Evolutionary conservation across 2,113 vertebrate genomes (phyloP).

Genomic region (Heterochromis multidens): DNA sequence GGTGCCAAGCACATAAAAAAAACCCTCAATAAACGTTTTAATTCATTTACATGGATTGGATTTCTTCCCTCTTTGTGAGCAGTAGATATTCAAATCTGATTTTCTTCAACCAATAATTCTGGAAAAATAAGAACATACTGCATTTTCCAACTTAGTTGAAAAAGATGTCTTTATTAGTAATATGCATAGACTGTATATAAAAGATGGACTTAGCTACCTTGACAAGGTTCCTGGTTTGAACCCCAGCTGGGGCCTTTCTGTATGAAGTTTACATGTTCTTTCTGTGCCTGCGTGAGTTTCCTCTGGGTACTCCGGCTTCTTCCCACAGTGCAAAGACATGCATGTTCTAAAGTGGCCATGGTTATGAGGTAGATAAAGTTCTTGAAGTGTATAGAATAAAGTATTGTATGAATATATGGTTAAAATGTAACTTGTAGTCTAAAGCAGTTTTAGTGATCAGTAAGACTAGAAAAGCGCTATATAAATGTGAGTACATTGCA

Average conservation of each 20-base stretch:
- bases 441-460: background rate
- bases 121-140: background rate
- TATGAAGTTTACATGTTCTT: background rate
- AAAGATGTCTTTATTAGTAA: background rate
- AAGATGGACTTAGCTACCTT: background rate
- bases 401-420: background rate
- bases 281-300: background rate
- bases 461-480: background rate
- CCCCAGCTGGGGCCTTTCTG: background rate
- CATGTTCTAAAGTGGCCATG: background rate
- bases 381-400: background rate
- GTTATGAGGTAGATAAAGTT: background rate
- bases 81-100: background rate
- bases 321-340: background rate
- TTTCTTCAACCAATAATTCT: background rate
- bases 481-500: background rate
- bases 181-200: background rate
- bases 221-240: background rate
- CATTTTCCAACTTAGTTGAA: background rate
- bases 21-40: conserved; percentile 87
- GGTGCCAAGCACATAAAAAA: conserved; percentile 92
- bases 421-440: background rate
- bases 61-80: background rate
- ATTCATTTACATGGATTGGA: conserved; percentile 61
- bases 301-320: background rate